These are phyloP conservation scores for Premnoplex brunnescens DNA, from an alignment of 2,797 vertebrate species.

Conservation along the genomic window DNA sequence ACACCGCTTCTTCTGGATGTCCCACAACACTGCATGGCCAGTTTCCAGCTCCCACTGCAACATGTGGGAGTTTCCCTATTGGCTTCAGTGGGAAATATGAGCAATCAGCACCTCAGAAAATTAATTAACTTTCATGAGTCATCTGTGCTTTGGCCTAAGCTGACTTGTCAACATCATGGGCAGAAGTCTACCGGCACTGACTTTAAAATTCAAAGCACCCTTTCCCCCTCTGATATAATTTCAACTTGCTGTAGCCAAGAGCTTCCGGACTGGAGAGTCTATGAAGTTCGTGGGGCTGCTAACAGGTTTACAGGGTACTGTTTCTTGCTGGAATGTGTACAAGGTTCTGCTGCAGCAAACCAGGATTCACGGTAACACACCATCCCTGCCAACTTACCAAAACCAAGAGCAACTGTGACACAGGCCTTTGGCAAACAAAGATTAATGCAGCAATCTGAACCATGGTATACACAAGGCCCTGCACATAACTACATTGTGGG, in stretches of 20 bases:
- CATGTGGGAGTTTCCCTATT: not conserved
- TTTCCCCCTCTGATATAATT: not conserved
- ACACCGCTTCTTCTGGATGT: not conserved
- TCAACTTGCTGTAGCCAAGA: not conserved
- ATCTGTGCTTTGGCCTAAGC: constrained; percentile 7
- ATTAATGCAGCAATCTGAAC: not conserved
- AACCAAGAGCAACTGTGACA: not conserved
- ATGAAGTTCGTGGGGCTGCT: not conserved
- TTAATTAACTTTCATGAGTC: constrained; percentile 47
- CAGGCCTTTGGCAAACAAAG: not conserved
- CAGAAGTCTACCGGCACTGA: not conserved
- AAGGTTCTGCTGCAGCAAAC: not conserved
- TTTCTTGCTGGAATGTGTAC: not conserved
- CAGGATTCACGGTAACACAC: not conserved
- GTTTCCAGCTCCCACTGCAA: constrained; percentile 33
- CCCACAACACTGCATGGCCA: constrained; percentile 12
- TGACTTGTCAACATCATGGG: not conserved
- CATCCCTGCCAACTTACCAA: not conserved
- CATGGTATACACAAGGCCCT: not conserved
- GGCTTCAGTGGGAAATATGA: constrained; percentile 15
- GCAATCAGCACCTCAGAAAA: constrained; percentile 42
- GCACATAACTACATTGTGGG: rapidly evolving
- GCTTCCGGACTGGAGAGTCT: not conserved
- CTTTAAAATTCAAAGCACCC: constrained; percentile 2
- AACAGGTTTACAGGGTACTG: not conserved